These are phyloP conservation scores for Gadus macrocephalus DNA, from an alignment of 2,113 vertebrate genomes.

Conservation along the genomic window DNA sequence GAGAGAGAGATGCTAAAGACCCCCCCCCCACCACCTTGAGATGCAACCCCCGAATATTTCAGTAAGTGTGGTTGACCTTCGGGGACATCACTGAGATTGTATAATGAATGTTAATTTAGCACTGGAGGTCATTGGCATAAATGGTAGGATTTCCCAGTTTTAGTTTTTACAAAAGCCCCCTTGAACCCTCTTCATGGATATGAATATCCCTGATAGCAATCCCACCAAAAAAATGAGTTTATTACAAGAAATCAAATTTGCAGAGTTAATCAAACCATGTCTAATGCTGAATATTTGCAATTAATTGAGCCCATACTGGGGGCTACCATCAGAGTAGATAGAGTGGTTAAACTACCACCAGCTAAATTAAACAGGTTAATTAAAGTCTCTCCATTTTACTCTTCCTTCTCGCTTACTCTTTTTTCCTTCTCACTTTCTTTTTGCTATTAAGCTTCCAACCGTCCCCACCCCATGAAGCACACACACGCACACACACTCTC, in stretches of 20 bases:
- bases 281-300: constrained; percentile 63
- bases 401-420: constrained; percentile 28
- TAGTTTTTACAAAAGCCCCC: constrained; percentile 33
- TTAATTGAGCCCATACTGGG: constrained; percentile 50
- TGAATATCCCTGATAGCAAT: constrained; percentile 42
- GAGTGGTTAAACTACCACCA: constrained; percentile 57
- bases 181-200: constrained; percentile 26
- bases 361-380: constrained; percentile 69
- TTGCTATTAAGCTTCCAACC: not conserved
- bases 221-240: constrained; percentile 12
- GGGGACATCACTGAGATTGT: constrained; percentile 27
- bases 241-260: constrained; percentile 60
- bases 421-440: not conserved
- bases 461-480: constrained; percentile 11
- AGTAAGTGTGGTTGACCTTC: constrained; percentile 44
- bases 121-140: constrained; percentile 36
- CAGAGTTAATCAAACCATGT: constrained; percentile 61
- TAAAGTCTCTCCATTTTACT: constrained; percentile 59
- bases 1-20: constrained; percentile 21
- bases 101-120: constrained; percentile 46
- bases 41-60: constrained; percentile 3
- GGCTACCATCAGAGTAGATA: constrained; percentile 49
- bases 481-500: not conserved
- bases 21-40: not conserved
- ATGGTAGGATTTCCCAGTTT: constrained; percentile 27